These are phyloP conservation scores for Elaphurus davidianus DNA, from an alignment of 2,113 vertebrate species.

Conservation along the genomic window DNA sequence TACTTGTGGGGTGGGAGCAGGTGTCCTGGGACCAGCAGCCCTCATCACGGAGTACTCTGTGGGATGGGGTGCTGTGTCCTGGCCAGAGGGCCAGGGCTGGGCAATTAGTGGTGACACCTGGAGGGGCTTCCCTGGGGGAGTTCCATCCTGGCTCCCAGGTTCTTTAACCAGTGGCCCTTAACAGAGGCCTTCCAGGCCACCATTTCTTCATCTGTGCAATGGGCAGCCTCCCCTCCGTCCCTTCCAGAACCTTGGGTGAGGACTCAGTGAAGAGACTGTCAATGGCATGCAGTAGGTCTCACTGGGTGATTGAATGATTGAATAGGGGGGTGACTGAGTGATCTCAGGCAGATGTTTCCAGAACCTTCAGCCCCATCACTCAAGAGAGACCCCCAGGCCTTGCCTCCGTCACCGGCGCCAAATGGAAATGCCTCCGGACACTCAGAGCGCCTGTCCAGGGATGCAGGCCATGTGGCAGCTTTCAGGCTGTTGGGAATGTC, in stretches of 20 bases:
- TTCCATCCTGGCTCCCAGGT: background rate
- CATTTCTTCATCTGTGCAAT: background rate
- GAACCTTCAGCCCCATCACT: background rate
- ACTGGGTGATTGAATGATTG: background rate
- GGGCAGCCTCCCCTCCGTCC: background rate
- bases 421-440: background rate
- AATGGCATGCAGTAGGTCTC: background rate
- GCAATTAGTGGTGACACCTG: background rate
- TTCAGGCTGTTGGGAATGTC: no score
- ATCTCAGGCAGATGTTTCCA: background rate
- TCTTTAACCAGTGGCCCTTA: background rate
- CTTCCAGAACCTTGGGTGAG: background rate
- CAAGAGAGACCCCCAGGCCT: background rate
- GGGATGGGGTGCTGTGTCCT: background rate
- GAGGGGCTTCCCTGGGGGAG: background rate
- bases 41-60: background rate
- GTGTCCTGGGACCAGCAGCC: background rate
- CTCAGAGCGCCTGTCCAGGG: background rate
- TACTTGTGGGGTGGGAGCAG: background rate
- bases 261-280: background rate
- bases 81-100: background rate
- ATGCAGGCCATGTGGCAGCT: accelerated
- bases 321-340: background rate
- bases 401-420: accelerated
- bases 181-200: background rate